phyloP scores from a whole-genome alignment of 2,797 vertebrate species.

The Apogon hyalosoma region DNA sequence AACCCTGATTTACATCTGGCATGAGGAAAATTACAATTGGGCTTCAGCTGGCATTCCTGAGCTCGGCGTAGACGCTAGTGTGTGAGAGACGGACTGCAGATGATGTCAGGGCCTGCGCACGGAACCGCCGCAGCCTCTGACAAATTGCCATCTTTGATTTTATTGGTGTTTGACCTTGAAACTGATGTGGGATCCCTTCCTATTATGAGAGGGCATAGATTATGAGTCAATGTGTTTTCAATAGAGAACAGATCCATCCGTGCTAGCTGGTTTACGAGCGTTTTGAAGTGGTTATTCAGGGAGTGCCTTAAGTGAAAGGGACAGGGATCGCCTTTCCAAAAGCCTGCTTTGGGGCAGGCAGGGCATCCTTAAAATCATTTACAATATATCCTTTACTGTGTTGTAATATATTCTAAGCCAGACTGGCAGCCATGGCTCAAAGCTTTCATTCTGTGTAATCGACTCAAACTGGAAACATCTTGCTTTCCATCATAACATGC shows the following conservation, averaged over 20 bases:
- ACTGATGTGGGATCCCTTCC: conserved; percentile 63
- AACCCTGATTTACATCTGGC: conserved; percentile 61
- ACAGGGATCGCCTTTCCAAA: conserved; percentile 73
- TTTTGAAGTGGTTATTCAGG: conserved; percentile 75
- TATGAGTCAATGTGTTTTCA: conserved; percentile 81
- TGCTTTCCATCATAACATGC: conserved; percentile 53
- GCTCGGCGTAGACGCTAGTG: background rate
- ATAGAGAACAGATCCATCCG: conserved; percentile 61
- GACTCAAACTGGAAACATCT: conserved; percentile 67
- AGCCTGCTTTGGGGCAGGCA: conserved; percentile 57
- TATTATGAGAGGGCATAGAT: conserved; percentile 68
- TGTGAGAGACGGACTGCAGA: conserved; percentile 41
- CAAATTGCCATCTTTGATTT: conserved; percentile 80
- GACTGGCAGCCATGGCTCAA: conserved; percentile 61
- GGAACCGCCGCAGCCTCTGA: conserved; percentile 58
- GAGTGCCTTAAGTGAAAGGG: conserved; percentile 63
- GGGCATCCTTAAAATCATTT: conserved; percentile 75
- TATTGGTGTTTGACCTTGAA: conserved; percentile 79
- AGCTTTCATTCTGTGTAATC: conserved; percentile 53
- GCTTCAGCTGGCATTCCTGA: conserved; percentile 14
- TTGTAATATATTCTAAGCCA: conserved; percentile 57
- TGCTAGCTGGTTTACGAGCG: conserved; percentile 64
- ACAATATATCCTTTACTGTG: conserved; percentile 60
- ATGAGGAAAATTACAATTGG: conserved; percentile 27
- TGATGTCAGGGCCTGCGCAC: conserved; percentile 56